Base-by-base conservation (phyloP, 2,888 invertebrate genomes). In the Argyresthia albistria region DNA sequence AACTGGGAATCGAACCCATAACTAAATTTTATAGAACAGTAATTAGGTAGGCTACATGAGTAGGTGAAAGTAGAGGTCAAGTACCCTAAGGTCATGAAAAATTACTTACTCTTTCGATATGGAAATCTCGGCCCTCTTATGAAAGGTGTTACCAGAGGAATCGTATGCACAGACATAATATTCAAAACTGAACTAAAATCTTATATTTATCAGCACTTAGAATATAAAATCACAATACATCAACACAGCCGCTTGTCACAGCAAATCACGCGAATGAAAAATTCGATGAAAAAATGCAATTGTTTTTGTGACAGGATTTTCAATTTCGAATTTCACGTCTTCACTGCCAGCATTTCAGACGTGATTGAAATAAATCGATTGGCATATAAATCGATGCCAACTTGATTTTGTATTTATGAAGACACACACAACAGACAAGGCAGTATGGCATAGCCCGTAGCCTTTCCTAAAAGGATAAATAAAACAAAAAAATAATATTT, bases 91-190 rank as follows among this genome's bases (percentile, higher is more conserved):
- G 3, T 4, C 25, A 25, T 4, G 49, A 62, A 58, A 55, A 35
- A 46, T 43, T 42, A 86, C 87, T 87, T 67, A 88, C 88, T 83
- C 60, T 87, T 86, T 76, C 87, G 78, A 58, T 83, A 84, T 56
- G 84, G 87, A 67, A 84, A 87, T 65, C 86, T 82, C 64, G 87
- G 86, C 59, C 88, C 88, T 73, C 84, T 73, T 64, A 88, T 84
- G 60, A 83, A 87, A 58, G 86, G 84, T 57, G 83, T 83, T 58
- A 86, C 76, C 67, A 86, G 66, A 57, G 86, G 86, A 58, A 84
- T 83, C 50, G 84, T 86, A 67, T 86, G 84, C 70, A 86, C 82
- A 69, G 84, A 84, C 83, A 87, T 87, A 73, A 75, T 81, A 75
- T 69, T 65, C 43, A 42, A 3, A 39, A 25, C 25, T 35, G 25